Evolutionary conservation across 1,140 invertebrate genomes (phyloP).

Genomic region (Conopomorpha cramerella): DNA sequence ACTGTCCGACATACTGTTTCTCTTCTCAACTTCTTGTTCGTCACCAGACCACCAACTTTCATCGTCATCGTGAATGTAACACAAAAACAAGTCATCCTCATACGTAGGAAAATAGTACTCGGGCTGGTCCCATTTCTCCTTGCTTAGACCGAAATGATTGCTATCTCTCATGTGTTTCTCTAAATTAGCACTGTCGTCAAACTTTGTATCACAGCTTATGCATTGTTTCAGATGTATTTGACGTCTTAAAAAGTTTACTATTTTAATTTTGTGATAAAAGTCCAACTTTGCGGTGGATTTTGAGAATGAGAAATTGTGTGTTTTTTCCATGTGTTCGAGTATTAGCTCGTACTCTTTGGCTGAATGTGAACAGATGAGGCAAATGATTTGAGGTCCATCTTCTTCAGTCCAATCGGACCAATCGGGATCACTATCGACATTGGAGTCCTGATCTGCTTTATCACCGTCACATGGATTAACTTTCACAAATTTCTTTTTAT

Average conservation of each 20-base stretch:
- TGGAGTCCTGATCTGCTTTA: constrained; percentile 30
- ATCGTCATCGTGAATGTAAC: constrained; percentile 73
- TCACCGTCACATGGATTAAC: too few relatives aligned
- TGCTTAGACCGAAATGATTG: constrained; percentile 70
- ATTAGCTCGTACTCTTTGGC: constrained; percentile 65
- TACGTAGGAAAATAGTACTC: constrained; percentile 91
- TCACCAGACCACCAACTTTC: constrained; percentile 59
- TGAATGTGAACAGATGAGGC: constrained; percentile 71
- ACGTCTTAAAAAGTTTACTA: constrained; percentile 85
- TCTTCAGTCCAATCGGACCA: constrained; percentile 85
- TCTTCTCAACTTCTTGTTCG: constrained; percentile 36
- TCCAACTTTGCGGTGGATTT: constrained; percentile 62
- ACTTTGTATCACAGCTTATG: constrained; percentile 71
- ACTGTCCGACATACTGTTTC: constrained; percentile 30
- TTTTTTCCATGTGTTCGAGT: constrained; percentile 69
- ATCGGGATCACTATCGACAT: constrained; percentile 66
- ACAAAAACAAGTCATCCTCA: constrained; percentile 87
- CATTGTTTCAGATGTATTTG: constrained; percentile 76
- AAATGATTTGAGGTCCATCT: constrained; percentile 64
- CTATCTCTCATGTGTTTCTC: constrained; percentile 70
- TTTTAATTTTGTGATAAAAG: constrained; percentile 88
- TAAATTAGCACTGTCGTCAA: constrained; percentile 60
- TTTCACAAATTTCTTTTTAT: too few relatives aligned
- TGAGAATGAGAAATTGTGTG: constrained; percentile 73
- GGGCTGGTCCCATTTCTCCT: constrained; percentile 78